Base-by-base conservation (phyloP, 2,888 invertebrate genomes). In the Ypsolopha scabrella region DNA sequence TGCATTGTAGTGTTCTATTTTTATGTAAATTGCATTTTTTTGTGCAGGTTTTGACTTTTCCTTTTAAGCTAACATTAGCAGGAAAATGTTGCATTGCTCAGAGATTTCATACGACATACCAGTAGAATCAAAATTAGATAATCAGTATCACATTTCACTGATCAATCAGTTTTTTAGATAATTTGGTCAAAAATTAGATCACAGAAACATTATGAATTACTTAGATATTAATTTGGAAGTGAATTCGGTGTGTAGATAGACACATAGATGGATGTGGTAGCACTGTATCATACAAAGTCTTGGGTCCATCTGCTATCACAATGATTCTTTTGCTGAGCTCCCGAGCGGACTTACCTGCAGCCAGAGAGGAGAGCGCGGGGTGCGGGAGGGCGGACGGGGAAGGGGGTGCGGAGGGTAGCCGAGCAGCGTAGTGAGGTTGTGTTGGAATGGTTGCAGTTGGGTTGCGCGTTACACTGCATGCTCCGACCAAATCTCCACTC, bases 401-500 rank as follows among this genome's bases (percentile, higher is more conserved):
- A 10, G 48, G 50, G 45, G 48, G 51, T n/a, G 50, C 52, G 54
- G 37, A 54, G 47, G 50, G 55, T 37, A 41, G 54, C 54, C 50
- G 55, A 65, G 71, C 76, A 67, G 24, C 24, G 75, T 75, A 80
- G 78, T 85, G 81, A 83, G 82, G 76, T 82, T 79, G 81, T 81
- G 79, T 81, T 85, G 82, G 80, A 86, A 89, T 89, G 92, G 91
- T 94, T 93, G 91, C 94, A 94, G 94, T 93, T 90, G 92, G 93
- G 90, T 93, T 93, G 91, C 92, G 93, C 90, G 92, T 93, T 90
- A 93, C 93, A 90, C 92, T 93, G 91, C 93, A 93, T 93, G 94
- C 93, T 90, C 92, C 93, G 89, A 88, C 88, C 88, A 83, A 83
- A 85, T 76, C 85, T 76, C 66, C 85, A 80, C 83, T 75, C 73